A percentile compares a stretch with the other conserved stretches of the same genome.
Evolutionary conservation across 2,113 vertebrate species (phyloP).

Genomic region (Melierax canorus): DNA sequence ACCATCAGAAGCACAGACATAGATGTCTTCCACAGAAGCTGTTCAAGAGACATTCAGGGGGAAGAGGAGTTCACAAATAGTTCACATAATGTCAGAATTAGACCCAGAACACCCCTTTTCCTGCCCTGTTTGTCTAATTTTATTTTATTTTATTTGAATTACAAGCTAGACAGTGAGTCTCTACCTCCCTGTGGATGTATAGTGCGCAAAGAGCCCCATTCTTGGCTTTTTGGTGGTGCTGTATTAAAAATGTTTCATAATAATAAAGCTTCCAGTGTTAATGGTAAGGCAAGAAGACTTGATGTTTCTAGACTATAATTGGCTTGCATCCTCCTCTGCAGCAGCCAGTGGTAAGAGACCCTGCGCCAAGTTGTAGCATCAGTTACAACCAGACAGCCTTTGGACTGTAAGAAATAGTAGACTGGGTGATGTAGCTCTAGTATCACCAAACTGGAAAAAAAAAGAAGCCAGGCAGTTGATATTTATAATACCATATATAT

Average conservation of each 20-base stretch:
- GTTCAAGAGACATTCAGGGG: background rate
- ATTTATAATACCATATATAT: slow-evolving; percentile 25
- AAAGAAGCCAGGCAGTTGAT: slow-evolving; percentile 14
- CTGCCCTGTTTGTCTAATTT: background rate
- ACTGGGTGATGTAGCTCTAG: slow-evolving; percentile 1
- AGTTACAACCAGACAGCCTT: background rate
- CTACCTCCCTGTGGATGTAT: background rate
- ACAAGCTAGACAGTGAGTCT: background rate
- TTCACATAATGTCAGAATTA: background rate
- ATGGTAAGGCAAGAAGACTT: background rate
- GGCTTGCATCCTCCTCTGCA: slow-evolving; percentile 21
- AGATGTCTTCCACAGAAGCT: background rate
- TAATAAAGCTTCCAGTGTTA: slow-evolving; percentile 4
- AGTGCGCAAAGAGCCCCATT: background rate
- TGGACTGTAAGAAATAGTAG: background rate
- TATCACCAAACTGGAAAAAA: slow-evolving; percentile 47
- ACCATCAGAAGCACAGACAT: background rate
- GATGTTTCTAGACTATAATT: slow-evolving; percentile 11
- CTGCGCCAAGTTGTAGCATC: background rate
- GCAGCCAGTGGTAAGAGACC: slow-evolving; percentile 38
- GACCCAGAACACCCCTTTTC: background rate
- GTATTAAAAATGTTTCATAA: background rate
- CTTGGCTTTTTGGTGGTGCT: background rate
- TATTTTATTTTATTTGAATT: background rate
- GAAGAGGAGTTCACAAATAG: background rate